phyloP scores from a whole-genome alignment of 1,140 invertebrate genomes.

The Drosophila azteca region DNA sequence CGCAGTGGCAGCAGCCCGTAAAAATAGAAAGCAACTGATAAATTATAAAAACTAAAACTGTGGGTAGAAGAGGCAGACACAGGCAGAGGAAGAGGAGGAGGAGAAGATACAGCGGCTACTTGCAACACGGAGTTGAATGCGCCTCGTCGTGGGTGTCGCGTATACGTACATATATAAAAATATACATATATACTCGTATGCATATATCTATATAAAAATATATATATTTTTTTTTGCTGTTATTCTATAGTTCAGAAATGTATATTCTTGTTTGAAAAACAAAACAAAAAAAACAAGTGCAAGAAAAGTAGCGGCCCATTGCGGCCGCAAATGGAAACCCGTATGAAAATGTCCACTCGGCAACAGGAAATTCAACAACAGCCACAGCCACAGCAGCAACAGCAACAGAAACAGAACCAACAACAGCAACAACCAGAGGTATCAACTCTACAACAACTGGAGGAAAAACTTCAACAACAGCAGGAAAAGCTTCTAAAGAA shows the following conservation, averaged over 20 bases:
- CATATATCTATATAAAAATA: constrained; percentile 30
- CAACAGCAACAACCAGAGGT: constrained; percentile 7
- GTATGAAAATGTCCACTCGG: constrained; percentile 56
- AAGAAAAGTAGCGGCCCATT: constrained; percentile 38
- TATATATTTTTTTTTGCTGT: constrained; percentile 57
- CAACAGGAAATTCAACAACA: constrained; percentile 27
- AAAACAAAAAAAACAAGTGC: constrained; percentile 35
- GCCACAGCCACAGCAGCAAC: constrained; percentile 10
- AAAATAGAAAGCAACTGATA: constrained; percentile 38
- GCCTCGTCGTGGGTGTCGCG: constrained; percentile 38
- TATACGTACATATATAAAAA: neutral
- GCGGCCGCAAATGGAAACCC: constrained; percentile 50
- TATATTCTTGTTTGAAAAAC: constrained; percentile 14
- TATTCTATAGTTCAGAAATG: constrained; percentile 56
- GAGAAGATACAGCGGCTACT: constrained; percentile 1
- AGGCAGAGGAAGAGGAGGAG: no score
- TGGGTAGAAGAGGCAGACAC: constrained; percentile 13
- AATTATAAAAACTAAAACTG: constrained; percentile 17
- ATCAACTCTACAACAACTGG: no score
- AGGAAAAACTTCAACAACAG: constrained; percentile 14
- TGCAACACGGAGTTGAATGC: constrained; percentile 41
- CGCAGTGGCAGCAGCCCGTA: constrained; percentile 5
- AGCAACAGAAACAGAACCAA: constrained; percentile 12
- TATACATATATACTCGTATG: constrained; percentile 8
- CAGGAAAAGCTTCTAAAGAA: neutral